phyloP scores from a whole-genome alignment of 2,113 vertebrate genomes.

The Crotalus horridus region DNA sequence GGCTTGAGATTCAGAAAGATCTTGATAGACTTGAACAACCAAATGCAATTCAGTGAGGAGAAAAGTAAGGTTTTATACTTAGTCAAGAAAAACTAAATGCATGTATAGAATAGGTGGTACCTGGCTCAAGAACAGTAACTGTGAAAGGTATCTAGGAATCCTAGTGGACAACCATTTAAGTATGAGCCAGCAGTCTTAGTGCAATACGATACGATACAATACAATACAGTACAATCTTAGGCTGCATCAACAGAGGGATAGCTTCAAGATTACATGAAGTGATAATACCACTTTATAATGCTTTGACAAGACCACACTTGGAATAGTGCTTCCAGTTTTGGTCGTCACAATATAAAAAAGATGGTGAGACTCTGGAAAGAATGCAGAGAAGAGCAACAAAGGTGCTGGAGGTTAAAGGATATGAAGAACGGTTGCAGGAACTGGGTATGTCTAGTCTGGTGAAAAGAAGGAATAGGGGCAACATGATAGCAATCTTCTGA shows the following conservation, averaged over 20 bases:
- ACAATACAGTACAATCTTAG: too few species aligned
- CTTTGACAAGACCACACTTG: too few species aligned
- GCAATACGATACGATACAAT: too few species aligned
- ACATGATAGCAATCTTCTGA: neutral
- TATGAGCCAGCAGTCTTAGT: neutral
- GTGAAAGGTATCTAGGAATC: neutral
- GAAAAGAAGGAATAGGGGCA: neutral
- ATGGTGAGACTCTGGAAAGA: too few species aligned
- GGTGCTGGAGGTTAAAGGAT: too few species aligned
- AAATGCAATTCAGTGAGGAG: too few species aligned
- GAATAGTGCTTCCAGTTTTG: too few species aligned
- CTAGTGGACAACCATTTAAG: neutral
- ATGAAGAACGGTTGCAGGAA: neutral
- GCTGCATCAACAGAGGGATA: too few species aligned
- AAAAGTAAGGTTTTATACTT: neutral
- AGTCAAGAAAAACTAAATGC: neutral
- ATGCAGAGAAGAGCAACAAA: too few species aligned
- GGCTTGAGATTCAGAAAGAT: neutral
- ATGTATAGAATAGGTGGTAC: neutral
- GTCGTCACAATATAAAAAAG: too few species aligned
- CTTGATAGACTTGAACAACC: neutral
- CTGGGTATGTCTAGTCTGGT: neutral
- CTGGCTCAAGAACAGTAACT: neutral
- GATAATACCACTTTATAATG: too few species aligned
- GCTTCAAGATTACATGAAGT: too few species aligned